These are phyloP conservation scores for Hybos culiciformis DNA, from an alignment of 2,888 invertebrate species.

Conservation along the genomic window DNA sequence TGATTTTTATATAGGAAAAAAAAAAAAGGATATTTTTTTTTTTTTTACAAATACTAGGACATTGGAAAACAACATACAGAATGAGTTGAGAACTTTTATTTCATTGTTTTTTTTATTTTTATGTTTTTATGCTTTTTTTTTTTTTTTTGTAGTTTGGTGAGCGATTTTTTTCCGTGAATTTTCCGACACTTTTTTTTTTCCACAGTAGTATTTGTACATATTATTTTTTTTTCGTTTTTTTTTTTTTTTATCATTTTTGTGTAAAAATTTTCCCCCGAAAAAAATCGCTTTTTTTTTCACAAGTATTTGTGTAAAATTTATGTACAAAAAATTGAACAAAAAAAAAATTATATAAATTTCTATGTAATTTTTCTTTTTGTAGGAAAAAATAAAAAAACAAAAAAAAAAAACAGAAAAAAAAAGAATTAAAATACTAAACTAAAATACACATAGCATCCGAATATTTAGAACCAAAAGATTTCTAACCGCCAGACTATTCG, in stretches of 20 bases:
- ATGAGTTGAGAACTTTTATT: too few species aligned
- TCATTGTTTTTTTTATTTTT: too few species aligned
- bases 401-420: neutral
- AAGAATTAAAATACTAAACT: slow-evolving; percentile 17
- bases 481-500: slow-evolving; percentile 25
- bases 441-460: slow-evolving; percentile 23
- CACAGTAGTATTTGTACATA: neutral
- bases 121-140: neutral
- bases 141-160: neutral
- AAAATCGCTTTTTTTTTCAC: neutral
- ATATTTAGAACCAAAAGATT: slow-evolving; percentile 25
- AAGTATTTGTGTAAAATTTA: neutral
- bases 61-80: too few species aligned
- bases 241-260: neutral
- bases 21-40: too few species aligned
- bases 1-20: too few species aligned
- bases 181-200: neutral
- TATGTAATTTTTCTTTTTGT: neutral
- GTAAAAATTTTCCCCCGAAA: neutral
- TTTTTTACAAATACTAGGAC: too few species aligned
- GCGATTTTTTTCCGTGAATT: neutral
- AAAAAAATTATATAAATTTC: neutral
- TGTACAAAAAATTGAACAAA: neutral
- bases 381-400: neutral
- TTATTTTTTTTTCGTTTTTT: neutral